phyloP scores from a whole-genome alignment of 1,140 invertebrate species.

The Vanessa atalanta region DNA sequence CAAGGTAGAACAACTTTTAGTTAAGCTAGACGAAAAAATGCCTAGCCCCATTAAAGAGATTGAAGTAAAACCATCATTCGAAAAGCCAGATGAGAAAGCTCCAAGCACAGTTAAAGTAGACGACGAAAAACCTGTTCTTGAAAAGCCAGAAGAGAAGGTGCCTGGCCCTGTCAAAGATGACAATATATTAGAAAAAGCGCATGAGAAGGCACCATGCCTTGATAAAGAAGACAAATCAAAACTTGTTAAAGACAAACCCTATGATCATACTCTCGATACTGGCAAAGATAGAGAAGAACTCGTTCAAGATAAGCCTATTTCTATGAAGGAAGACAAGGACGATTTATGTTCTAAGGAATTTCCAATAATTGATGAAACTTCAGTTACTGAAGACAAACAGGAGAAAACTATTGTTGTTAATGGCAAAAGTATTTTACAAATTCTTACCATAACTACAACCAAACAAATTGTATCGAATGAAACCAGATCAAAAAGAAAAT shows the following conservation, averaged over 20 bases:
- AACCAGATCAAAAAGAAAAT: slow-evolving; percentile 11
- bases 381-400: slow-evolving; percentile 26
- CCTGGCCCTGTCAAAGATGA: slow-evolving; percentile 23
- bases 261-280: background rate
- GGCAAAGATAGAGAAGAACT: background rate
- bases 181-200: no score
- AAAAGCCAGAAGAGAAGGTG: slow-evolving; percentile 11
- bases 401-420: slow-evolving; percentile 27
- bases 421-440: slow-evolving; percentile 28
- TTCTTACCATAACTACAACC: slow-evolving; percentile 24
- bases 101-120: background rate
- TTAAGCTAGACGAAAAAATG: slow-evolving; percentile 10
- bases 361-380: slow-evolving; percentile 21
- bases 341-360: slow-evolving; percentile 6
- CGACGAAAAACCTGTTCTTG: background rate
- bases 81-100: background rate
- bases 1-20: background rate
- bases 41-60: slow-evolving; percentile 19
- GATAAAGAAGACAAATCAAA: background rate
- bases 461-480: slow-evolving; percentile 26
- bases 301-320: background rate
- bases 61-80: no score
- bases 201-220: background rate
- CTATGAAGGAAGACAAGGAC: slow-evolving; percentile 8
- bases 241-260: background rate